Evolutionary conservation across 1,140 invertebrate species (phyloP), one percentile per base, ranked within the genome.

Genomic region (Drosophila seguyi): DNA sequence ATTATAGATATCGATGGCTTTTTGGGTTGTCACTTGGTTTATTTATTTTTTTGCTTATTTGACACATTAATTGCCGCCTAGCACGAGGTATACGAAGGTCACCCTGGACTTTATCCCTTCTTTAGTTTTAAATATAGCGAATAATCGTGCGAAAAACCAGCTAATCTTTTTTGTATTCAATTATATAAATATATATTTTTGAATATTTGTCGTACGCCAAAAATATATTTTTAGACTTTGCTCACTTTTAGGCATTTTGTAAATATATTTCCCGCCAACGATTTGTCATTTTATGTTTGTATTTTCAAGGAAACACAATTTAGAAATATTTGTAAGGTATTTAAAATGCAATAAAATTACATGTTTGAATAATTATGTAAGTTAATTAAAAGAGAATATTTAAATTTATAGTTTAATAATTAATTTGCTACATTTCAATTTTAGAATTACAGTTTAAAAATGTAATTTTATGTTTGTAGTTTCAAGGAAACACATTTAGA

Each of bases 1-100:
- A 61, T 31, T 18, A 25, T 8, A 25, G n/a, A 13, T 27, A 44
- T 63, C 22, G 39, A 68, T 50, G 18, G 59, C 6, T 38, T 13
- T 53, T 13, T 53, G n/a, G 7, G 39, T 50, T 71, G 65, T 58
- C 65, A 72, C 65, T 58, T 27, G 34, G 52, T 20, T n/a, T 36
- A 58, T 59, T 72, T 34, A 29, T 58, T 36, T 20, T 3, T 58
- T 53, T 13, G 27, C 14, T 18, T 38, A 2, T 47, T 3, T 29
- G 29, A 31, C 67, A 36, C 31, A 1, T 38, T 59, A 73, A 72
- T 73, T 59, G 41, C 11, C 55, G 22, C 11, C 29, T 22, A 16
- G 18, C 68, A 72, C 68, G 68, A 56, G 7, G 34, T 18, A 47
- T 56, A 18, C 65, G 41, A 72, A 72, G 66, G 67, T 53, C 66